Base-by-base conservation (phyloP, 2,888 invertebrate genomes). In the Electrophaes corylata region DNA sequence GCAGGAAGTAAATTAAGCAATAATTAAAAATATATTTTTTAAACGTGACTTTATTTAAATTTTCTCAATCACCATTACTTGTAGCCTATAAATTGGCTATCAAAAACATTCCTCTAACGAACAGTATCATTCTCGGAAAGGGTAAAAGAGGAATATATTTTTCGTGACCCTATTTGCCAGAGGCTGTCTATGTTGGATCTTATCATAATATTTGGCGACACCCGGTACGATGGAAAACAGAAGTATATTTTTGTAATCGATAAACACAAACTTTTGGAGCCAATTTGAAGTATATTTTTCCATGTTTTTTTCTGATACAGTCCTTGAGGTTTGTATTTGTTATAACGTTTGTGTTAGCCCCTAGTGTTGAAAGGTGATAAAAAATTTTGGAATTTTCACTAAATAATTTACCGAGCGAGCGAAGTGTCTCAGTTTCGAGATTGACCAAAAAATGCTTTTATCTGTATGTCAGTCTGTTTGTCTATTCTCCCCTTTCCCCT, bases 121-220 rank as follows among this genome's bases (percentile, higher is more conserved):
- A 35, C 10, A n/a, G 26, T 26, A 35, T 35, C 14, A 40, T 40
- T 19, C 40, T 19, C 40, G 19, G 40, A 40, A 40, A 40, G 16
- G 44, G 29, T 45, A 8, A 14, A 35, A 3, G 12, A n/a, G 11
- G 26, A 29, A 10, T 29, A n/a, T n/a, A 29, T 29, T 29, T 45
- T 31, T 16, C 4, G 18, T 31, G 20, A 20, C 12, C 33, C 19
- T 33, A 19, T 49, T 49, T 16, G 26, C n/a, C n/a, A 29, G 31
- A 16, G 10, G 41, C 19, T 26, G 18, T 23, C 39, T 39, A 33
- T 14, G 19, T 43, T 5, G 11, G 19, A 45, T 52, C 40, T 46
- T 53, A 53, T 46, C 39, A 45, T 29, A 45, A 53, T 53, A 53
- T 46, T 53, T 53, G 46, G 19, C 29, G 46, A 46, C 45, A 40